Evolutionary conservation across 2,113 vertebrate species (phyloP).

Genomic region (Gnathonemus echidnorhynchus): DNA sequence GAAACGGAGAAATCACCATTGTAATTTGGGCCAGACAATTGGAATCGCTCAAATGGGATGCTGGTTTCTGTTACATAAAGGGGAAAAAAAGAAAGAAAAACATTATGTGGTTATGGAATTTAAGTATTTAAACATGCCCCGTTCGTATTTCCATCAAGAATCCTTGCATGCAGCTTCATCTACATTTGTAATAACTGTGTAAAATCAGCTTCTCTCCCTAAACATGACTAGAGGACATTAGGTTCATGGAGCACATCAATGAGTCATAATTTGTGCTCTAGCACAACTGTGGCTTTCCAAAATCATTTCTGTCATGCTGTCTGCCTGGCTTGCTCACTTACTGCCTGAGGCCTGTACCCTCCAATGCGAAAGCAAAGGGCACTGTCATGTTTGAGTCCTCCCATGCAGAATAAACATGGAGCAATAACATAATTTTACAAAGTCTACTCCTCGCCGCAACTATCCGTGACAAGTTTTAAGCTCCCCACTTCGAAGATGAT

Average conservation of each 20-base stretch:
- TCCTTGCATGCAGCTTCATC: background rate
- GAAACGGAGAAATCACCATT: background rate
- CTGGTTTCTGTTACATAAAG: background rate
- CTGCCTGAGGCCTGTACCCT: background rate
- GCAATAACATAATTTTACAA: slow-evolving; percentile 2
- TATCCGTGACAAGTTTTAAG: background rate
- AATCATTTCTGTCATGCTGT: slow-evolving; percentile 6
- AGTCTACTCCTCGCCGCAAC: background rate
- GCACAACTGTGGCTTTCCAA: slow-evolving; percentile 8
- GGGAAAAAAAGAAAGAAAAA: background rate
- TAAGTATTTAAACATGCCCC: background rate
- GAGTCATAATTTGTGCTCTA: slow-evolving; percentile 15
- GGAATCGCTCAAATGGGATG: background rate
- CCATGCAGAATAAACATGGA: slow-evolving; percentile 7
- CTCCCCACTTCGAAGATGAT: background rate
- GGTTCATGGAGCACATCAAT: background rate
- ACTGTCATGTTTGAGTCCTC: slow-evolving; percentile 9
- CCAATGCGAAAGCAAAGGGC: background rate
- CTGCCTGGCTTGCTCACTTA: background rate
- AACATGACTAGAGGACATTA: slow-evolving; percentile 15
- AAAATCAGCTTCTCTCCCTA: slow-evolving; percentile 3
- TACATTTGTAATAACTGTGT: slow-evolving; percentile 1
- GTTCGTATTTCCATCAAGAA: background rate
- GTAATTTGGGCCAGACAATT: background rate
- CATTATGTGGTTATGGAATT: background rate